phyloP scores from a whole-genome alignment of 1,140 invertebrate genomes.

The Drosophila takahashii region DNA sequence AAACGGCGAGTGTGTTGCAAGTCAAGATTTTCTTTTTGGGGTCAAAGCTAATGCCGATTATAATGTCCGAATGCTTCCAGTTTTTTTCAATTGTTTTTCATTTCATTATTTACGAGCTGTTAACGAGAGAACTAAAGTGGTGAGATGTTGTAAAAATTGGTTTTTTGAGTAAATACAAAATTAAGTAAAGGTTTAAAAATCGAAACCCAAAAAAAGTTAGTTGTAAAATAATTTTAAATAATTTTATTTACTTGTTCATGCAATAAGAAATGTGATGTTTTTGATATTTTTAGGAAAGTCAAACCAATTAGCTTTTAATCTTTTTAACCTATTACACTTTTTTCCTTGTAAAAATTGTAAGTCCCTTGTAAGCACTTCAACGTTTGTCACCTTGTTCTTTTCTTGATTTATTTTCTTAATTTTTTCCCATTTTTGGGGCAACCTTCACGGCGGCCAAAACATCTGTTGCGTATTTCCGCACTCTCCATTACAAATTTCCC shows the following conservation, averaged over 20 bases:
- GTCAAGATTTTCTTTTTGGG: constrained; percentile 48
- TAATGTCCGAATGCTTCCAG: constrained; percentile 16
- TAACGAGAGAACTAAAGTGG: constrained; percentile 8
- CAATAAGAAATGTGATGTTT: too few species aligned
- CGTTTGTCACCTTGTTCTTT: background rate
- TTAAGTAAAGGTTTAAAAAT: too few species aligned
- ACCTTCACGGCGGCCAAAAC: constrained; percentile 14
- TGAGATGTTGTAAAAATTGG: too few species aligned
- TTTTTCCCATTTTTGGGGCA: background rate
- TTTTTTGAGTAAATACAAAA: too few species aligned
- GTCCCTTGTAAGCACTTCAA: background rate
- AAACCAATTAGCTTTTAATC: background rate
- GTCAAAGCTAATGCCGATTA: constrained; percentile 71
- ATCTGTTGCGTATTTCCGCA: constrained; percentile 47
- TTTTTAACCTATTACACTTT: background rate
- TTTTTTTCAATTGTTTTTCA: constrained; percentile 36
- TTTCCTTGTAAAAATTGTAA: background rate
- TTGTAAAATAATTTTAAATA: too few species aligned
- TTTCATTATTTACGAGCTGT: constrained; percentile 54
- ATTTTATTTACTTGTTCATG: too few species aligned
- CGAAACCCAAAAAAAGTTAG: too few species aligned
- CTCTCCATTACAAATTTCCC: constrained; percentile 36
- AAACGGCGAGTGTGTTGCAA: constrained; percentile 55
- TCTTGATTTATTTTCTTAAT: background rate
- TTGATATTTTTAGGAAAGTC: background rate